phyloP scores from a whole-genome alignment of 2,797 vertebrate species.

The Arnoldichthys spilopterus region DNA sequence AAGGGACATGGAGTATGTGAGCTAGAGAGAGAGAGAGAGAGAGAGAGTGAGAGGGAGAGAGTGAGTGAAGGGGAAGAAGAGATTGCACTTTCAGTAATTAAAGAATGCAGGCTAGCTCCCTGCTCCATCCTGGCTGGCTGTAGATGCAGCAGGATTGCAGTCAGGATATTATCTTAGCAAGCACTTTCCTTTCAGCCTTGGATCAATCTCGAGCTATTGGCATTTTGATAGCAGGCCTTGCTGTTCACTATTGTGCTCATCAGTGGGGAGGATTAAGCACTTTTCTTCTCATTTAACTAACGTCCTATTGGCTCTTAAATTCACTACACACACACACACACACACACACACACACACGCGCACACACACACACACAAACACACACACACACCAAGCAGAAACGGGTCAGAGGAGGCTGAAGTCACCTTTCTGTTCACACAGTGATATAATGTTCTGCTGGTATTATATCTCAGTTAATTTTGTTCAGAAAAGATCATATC shows the following conservation, averaged over 20 bases:
- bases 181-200: slow-evolving; percentile 48
- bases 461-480: no score
- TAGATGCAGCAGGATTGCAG: slow-evolving; percentile 44
- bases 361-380: neutral
- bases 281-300: slow-evolving; percentile 65
- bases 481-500: neutral
- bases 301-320: slow-evolving; percentile 55
- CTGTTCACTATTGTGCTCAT: slow-evolving; percentile 46
- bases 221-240: slow-evolving; percentile 62
- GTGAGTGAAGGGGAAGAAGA: neutral
- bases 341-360: no score
- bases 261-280: slow-evolving; percentile 51
- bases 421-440: neutral
- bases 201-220: slow-evolving; percentile 67
- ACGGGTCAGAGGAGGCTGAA: neutral
- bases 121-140: slow-evolving; percentile 32
- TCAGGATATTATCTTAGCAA: slow-evolving; percentile 58
- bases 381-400: neutral
- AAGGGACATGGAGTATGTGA: neutral
- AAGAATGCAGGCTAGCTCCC: slow-evolving; percentile 46
- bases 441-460: neutral
- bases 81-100: slow-evolving; percentile 57
- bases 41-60: slow-evolving; percentile 8
- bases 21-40: slow-evolving; percentile 7
- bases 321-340: slow-evolving; percentile 16